Conservation (phyloP, 2,113 vertebrate genomes). For the Bubo bubo region DNA sequence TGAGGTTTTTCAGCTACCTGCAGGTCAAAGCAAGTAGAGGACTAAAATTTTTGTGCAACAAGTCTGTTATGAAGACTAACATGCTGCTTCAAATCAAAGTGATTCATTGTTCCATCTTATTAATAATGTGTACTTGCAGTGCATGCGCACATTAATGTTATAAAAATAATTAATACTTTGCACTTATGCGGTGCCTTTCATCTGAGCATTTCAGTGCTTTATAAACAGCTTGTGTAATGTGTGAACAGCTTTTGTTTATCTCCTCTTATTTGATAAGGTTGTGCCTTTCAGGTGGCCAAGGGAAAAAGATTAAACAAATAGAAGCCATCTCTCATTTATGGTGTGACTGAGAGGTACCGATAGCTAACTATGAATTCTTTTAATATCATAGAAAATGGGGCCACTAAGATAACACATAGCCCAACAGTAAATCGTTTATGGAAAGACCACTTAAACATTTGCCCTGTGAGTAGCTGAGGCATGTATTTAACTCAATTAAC, state of each 20-base stretch:
- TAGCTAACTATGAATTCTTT: not conserved
- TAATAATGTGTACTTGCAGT: not conserved
- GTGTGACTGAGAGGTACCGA: not conserved
- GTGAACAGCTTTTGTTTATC: not conserved
- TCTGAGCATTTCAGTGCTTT: constrained; percentile 11
- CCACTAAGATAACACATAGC: not conserved
- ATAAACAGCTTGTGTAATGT: not conserved
- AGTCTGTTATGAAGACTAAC: not conserved
- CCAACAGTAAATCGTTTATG: not conserved
- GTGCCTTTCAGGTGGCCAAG: not conserved
- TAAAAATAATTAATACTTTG: constrained; percentile 19
- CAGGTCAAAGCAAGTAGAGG: constrained; percentile 55
- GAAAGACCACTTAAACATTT: not conserved
- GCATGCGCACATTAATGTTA: not conserved
- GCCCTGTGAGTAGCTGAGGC: not conserved
- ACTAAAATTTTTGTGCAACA: not conserved
- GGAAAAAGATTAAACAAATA: not conserved
- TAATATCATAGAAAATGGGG: not conserved
- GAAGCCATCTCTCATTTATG: not conserved
- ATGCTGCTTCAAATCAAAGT: constrained; percentile 32
- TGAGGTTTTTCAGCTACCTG: not conserved
- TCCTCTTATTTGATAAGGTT: not conserved
- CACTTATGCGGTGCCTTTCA: constrained; percentile 18
- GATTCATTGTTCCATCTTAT: not conserved
- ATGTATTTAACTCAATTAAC: not conserved